Percentiles rank a stretch among this genome's conserved stretches.
phyloP scores from a whole-genome alignment of 1,140 invertebrate species.

The Caenorhabditis briggsae region DNA sequence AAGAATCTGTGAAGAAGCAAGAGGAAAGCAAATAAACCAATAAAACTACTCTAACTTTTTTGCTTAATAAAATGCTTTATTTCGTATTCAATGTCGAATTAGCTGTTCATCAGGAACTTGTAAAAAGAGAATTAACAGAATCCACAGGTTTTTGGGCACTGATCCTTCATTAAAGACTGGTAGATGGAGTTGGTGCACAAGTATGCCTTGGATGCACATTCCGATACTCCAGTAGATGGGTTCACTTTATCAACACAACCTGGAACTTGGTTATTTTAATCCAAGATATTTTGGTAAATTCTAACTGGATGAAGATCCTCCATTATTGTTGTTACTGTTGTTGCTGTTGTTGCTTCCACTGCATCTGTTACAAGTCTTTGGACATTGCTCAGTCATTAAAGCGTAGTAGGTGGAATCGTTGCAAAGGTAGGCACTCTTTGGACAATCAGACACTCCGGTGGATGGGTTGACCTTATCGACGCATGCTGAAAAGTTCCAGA shows the following conservation, averaged over 20 bases:
- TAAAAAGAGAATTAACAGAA: constrained; percentile 14
- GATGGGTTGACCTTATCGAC: constrained; percentile 54
- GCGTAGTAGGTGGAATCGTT: constrained; percentile 56
- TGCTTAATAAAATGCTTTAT: constrained; percentile 20
- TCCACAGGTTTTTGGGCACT: constrained; percentile 54
- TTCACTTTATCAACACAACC: constrained; percentile 53
- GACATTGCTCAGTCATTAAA: constrained; percentile 61
- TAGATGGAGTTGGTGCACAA: constrained; percentile 50
- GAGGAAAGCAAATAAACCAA: not conserved
- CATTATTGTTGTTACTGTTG: constrained; percentile 14
- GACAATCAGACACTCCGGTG: constrained; percentile 59
- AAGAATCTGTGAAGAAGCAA: not conserved
- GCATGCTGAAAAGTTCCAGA: constrained; percentile 23
- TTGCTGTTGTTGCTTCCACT: constrained; percentile 22
- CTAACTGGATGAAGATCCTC: constrained; percentile 15
- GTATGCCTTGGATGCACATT: constrained; percentile 44
- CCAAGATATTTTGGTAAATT: not conserved
- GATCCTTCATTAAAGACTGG: constrained; percentile 34
- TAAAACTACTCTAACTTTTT: not conserved
- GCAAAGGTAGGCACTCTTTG: constrained; percentile 54
- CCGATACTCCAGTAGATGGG: constrained; percentile 55
- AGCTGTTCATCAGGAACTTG: constrained; percentile 41
- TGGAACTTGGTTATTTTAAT: not conserved
- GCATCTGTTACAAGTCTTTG: constrained; percentile 58
- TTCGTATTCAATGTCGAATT: not conserved